A percentile compares a stretch with the other conserved stretches of the same genome.
phyloP scores from a whole-genome alignment of 2,888 invertebrate species.

The Drosophila lutescens region DNA sequence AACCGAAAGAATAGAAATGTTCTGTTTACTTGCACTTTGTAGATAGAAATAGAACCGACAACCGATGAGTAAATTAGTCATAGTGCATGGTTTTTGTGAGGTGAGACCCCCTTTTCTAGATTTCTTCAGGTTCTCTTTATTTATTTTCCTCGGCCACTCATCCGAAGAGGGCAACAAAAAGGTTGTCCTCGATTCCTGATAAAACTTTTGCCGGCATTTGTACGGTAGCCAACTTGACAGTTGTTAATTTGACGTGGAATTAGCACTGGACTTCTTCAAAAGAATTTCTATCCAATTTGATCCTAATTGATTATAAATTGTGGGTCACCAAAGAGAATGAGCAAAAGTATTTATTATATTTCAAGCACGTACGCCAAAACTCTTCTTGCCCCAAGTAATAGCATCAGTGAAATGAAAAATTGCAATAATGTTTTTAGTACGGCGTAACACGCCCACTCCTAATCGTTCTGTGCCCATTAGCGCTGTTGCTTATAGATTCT shows the following conservation, averaged over 20 bases:
- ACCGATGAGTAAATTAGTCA: constrained; percentile 38
- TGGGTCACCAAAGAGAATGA: neutral
- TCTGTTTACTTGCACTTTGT: constrained; percentile 41
- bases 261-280: constrained; percentile 61
- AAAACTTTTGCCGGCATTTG: constrained; percentile 5
- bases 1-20: constrained; percentile 28
- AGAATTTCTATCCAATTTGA: constrained; percentile 52
- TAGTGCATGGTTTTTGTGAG: constrained; percentile 23
- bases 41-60: constrained; percentile 38
- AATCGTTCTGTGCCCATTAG: constrained; percentile 54
- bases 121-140: constrained; percentile 5
- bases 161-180: constrained; percentile 12
- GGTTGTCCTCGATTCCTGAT: constrained; percentile 9
- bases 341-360: constrained; percentile 23
- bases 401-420: constrained; percentile 29
- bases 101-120: constrained; percentile 8
- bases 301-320: constrained; percentile 71
- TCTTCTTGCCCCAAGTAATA: constrained; percentile 33
- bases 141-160: constrained; percentile 19
- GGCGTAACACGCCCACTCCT: constrained; percentile 47
- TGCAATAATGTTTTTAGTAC: constrained; percentile 27
- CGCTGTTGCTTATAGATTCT: constrained; percentile 11
- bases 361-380: constrained; percentile 51
- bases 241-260: constrained; percentile 67
- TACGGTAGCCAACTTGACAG: constrained; percentile 56